phyloP scores from a whole-genome alignment of 2,888 invertebrate genomes.

The Gisinianus flammeolus region DNA sequence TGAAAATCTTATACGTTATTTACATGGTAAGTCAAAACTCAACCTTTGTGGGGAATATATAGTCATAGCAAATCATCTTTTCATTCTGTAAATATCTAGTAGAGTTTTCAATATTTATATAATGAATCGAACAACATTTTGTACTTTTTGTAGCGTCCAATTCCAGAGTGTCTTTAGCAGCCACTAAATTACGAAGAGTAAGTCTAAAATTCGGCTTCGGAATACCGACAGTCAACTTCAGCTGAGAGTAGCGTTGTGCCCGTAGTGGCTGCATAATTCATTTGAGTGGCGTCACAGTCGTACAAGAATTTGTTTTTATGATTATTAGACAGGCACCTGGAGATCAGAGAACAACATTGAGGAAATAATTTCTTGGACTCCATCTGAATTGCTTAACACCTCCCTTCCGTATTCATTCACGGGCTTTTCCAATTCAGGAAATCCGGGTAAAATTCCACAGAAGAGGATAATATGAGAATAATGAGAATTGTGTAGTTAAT shows the following conservation, averaged over 20 bases:
- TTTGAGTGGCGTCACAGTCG: neutral
- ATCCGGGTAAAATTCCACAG: neutral
- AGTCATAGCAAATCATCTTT: neutral
- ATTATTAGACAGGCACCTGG: neutral
- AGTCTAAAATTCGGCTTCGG: neutral
- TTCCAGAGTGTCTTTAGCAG: neutral
- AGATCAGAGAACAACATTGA: neutral
- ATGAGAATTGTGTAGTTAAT: too few species aligned
- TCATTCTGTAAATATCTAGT: neutral
- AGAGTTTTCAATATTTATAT: too few species aligned
- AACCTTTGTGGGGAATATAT: neutral
- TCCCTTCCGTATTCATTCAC: constrained; percentile 1
- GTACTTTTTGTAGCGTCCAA: neutral
- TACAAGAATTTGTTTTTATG: neutral
- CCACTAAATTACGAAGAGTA: neutral
- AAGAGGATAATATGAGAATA: too few species aligned
- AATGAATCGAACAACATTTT: neutral
- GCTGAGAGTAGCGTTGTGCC: neutral
- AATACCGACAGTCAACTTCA: neutral
- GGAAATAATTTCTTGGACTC: neutral
- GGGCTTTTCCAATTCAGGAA: constrained; percentile 2
- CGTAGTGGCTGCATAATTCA: too few species aligned
- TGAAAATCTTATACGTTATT: neutral
- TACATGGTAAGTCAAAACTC: neutral
- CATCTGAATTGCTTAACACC: neutral